These are phyloP conservation scores for Drosophila bunnanda DNA, from an alignment of 2,888 invertebrate genomes.

Conservation along the genomic window DNA sequence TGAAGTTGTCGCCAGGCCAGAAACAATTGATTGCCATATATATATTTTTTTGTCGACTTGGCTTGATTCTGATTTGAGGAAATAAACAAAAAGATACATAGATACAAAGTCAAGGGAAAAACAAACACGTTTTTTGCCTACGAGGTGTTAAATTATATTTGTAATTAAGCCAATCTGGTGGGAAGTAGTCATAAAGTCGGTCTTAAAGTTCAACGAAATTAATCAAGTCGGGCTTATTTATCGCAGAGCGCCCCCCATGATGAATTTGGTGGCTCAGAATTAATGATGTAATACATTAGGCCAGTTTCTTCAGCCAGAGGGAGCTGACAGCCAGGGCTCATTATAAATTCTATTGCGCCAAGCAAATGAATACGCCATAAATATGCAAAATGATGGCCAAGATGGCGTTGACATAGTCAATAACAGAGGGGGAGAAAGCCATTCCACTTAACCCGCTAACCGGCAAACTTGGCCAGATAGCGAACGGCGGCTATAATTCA, in stretches of 20 bases:
- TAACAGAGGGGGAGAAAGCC: constrained; percentile 6
- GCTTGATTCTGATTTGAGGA: constrained; percentile 26
- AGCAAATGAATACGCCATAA: constrained; percentile 35
- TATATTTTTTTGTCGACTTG: constrained; percentile 7
- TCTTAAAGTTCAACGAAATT: constrained; percentile 45
- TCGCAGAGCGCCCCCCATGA: constrained; percentile 56
- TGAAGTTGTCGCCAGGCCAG: constrained; percentile 32
- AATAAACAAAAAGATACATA: constrained; percentile 13
- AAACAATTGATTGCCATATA: constrained; percentile 26
- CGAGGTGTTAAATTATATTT: constrained; percentile 61
- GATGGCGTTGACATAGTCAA: constrained; percentile 35
- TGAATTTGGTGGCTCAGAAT: constrained; percentile 64
- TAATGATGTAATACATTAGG: constrained; percentile 71
- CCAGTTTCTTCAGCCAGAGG: constrained; percentile 21
- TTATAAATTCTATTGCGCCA: constrained; percentile 54
- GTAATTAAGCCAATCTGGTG: constrained; percentile 58
- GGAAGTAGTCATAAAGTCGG: constrained; percentile 41
- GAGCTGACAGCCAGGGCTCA: constrained; percentile 28
- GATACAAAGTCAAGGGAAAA: constrained; percentile 3
- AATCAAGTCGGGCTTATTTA: constrained; percentile 38
- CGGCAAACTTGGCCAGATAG: constrained; percentile 16
- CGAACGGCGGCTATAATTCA: not conserved
- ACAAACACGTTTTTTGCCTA: constrained; percentile 56
- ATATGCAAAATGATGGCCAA: constrained; percentile 40
- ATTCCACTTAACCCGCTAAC: constrained; percentile 13